Base-by-base conservation (phyloP, 1,140 invertebrate genomes). In the Sycobia sp. region DNA sequence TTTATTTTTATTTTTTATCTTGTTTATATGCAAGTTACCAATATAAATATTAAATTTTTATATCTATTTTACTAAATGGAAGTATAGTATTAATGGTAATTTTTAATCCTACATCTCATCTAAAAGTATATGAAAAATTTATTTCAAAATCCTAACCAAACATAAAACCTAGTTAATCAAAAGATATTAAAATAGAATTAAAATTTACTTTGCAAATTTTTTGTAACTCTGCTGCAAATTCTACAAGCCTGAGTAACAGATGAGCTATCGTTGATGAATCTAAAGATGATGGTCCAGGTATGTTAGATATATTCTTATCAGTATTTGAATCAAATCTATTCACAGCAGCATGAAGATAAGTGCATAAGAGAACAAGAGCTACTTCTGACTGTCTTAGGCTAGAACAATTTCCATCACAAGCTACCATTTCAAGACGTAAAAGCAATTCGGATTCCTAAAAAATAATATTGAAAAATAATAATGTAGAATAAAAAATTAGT, bases 351-450 rank as follows among this genome's bases (percentile, higher is more conserved):
- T 89, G 87, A 32, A 91, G 75, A 67, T 87, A 86, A 58, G 85
- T 83, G 69, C 85, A 90, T 5, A 92, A 78, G 49, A 91, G 75
- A 47, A 89, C 88, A 18, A 91, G 79, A n/a, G 90, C 89, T 59
- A 91, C 74, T 54, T 89, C 88, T 23, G 86, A 86, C 57, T 86
- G 81, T 18, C 88, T 81, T 25, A 88, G 83, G 69, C 87, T 89
- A 22, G 86, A 86, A 64, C 89, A 90, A 62, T 83, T 83, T 0
- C 88, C 87, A 73, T 91, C 87, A 69, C 90, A 92, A 27, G 84
- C 82, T 39, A 90, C 81, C 67, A 90, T 89, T 82, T 91, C 90
- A 67, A 91, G 73, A 47, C 87, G 82, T 67, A 88, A 86, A 39
- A 87, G 79, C 23, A 90, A 76, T 67, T 89, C 85, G 23, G 84